Base-by-base conservation (phyloP, 1,140 invertebrate genomes). In the Caenorhabditis latens region DNA sequence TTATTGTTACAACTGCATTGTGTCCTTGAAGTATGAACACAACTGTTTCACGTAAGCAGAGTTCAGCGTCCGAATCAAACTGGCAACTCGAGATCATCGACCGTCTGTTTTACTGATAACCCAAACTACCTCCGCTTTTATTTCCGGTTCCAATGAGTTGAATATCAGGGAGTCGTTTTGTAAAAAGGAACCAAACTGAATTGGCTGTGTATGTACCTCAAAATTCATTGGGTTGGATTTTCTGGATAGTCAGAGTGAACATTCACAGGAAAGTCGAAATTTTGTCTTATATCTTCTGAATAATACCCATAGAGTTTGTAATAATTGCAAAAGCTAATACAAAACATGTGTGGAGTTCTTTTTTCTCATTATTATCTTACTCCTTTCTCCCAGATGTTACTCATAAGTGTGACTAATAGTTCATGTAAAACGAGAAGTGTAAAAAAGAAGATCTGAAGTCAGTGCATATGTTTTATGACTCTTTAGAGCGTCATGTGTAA, bases 401-500 rank as follows among this genome's bases (percentile, higher is more conserved):
- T 65, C 13, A 65, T 65, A 65, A 71, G 40, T 71, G 65, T 71
- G 65, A 71, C 19, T 71, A 40, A 71, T 71, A 14, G 40, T 5
- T 32, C 42, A 24, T 11, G 16, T 24, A 53, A 21, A 13, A 5
- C 43, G 43, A 16, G 24, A 24, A 42, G 71, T 79, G 71, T 79
- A 46, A 48, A 46, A 50, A 24, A 79, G 14, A n/a, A 13, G 8
- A 6, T 53, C 71, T 79, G 53, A 79, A 79, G 53, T 1, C 71
- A 16, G 71, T 79, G 40, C 67, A 71, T 1, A 71, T 71, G 71
- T 79, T 79, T 79, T 79, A 79, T 79, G 43, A 42, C 46, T 24
- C 46, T 53, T 79, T 79, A 79, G 71, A 71, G 67, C 67, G 24
- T 71, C 67, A 50, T 48, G 71, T 79, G 71, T 79, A 79, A 79